Evolutionary conservation across 2,888 invertebrate species (phyloP).

Genomic region (Philereme vetulata): DNA sequence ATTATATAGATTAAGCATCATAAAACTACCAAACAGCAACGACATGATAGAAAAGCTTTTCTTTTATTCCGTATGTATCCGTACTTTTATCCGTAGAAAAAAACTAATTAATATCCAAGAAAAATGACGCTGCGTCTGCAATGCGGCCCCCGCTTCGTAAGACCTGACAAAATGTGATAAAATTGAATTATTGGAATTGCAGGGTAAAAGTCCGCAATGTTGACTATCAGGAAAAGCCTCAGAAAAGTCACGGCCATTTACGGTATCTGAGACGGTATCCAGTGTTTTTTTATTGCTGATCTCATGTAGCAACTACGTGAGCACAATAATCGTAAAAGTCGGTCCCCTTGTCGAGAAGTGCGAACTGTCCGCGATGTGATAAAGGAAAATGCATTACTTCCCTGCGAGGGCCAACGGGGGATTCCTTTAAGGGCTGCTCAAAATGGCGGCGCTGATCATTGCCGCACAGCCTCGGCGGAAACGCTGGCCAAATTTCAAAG

Average conservation of each 20-base stretch:
- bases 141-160: too few relatives aligned
- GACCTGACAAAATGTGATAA: neutral
- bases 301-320: slow-evolving; percentile 68
- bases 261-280: slow-evolving; percentile 55
- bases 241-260: slow-evolving; percentile 46
- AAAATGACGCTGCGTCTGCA: too few relatives aligned
- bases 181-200: slow-evolving; percentile 19
- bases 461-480: slow-evolving; percentile 56
- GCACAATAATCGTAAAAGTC: slow-evolving; percentile 80
- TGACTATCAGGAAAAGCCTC: slow-evolving; percentile 32
- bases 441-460: slow-evolving; percentile 75
- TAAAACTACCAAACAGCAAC: neutral
- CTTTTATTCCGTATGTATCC: too few relatives aligned
- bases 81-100: too few relatives aligned
- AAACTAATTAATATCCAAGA: too few relatives aligned
- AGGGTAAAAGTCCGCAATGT: slow-evolving; percentile 29
- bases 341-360: slow-evolving; percentile 72
- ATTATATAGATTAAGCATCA: neutral
- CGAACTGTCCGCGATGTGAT: slow-evolving; percentile 78
- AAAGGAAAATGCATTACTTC: slow-evolving; percentile 83
- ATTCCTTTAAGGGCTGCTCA: slow-evolving; percentile 73
- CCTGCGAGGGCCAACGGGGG: slow-evolving; percentile 61
- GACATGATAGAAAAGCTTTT: too few relatives aligned
- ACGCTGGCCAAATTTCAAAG: slow-evolving; percentile 67
- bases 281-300: slow-evolving; percentile 64